These are phyloP conservation scores for Semaprochilodus insignis DNA, from an alignment of 2,797 vertebrate species.

Conservation along the genomic window DNA sequence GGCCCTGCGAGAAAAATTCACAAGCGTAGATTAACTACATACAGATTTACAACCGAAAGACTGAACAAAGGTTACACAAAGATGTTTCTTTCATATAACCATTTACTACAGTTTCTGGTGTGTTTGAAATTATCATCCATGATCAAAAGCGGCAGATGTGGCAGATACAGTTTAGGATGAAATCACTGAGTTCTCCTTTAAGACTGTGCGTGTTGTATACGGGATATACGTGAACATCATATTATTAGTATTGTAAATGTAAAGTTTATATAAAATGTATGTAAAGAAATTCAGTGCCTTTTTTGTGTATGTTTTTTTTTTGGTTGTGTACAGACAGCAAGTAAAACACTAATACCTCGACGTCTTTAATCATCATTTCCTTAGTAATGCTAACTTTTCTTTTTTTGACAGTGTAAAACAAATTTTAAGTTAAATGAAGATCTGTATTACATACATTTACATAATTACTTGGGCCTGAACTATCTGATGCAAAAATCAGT, in stretches of 20 bases:
- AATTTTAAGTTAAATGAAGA: too few species aligned
- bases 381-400: not conserved
- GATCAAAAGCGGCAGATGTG: not conserved
- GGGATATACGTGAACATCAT: not conserved
- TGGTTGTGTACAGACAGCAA: not conserved
- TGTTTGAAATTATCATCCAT: not conserved
- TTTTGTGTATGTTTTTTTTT: not conserved
- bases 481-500: not conserved
- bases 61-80: too few species aligned
- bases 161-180: not conserved
- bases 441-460: too few species aligned
- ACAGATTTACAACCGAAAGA: too few species aligned
- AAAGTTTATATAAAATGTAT: not conserved
- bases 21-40: too few species aligned
- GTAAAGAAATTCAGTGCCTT: not conserved
- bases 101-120: not conserved
- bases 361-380: too few species aligned
- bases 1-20: too few species aligned
- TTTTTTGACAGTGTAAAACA: not conserved
- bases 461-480: not conserved
- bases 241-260: not conserved
- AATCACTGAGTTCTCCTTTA: not conserved
- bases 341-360: not conserved
- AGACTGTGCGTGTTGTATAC: not conserved
- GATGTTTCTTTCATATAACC: too few species aligned